These are phyloP conservation scores for Girardinus metallicus DNA, from an alignment of 2,797 vertebrate genomes.

Conservation along the genomic window DNA sequence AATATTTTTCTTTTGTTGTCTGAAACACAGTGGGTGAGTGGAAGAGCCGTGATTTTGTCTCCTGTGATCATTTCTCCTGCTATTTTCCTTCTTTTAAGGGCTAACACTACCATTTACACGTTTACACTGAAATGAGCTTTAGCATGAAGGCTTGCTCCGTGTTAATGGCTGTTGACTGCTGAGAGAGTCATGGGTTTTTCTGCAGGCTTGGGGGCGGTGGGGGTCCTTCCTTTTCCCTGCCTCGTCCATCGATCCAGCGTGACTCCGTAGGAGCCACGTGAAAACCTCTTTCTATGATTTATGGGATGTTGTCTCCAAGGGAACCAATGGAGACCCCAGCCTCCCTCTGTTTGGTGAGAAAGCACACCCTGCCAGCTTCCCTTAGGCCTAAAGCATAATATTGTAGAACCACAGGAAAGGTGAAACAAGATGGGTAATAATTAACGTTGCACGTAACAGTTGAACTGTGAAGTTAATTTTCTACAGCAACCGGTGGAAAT, in stretches of 20 bases:
- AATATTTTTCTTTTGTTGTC: too few relatives aligned
- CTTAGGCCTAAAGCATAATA: conserved; percentile 33
- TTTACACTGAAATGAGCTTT: conserved; percentile 29
- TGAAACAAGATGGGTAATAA: conserved; percentile 18
- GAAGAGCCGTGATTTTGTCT: too few relatives aligned
- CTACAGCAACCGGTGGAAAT: conserved; percentile 7
- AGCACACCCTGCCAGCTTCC: conserved; percentile 35
- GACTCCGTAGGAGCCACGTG: conserved; percentile 71
- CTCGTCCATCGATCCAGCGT: conserved; percentile 65
- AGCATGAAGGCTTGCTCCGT: conserved; percentile 28
- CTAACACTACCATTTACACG: conserved; percentile 18
- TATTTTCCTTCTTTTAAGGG: too few relatives aligned
- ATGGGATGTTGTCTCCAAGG: conserved; percentile 68
- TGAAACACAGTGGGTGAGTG: too few relatives aligned
- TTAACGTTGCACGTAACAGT: conserved; percentile 18
- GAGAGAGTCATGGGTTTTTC: conserved; percentile 53
- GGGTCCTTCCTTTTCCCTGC: conserved; percentile 25
- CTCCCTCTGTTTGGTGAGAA: conserved; percentile 12
- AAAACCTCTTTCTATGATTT: conserved; percentile 75
- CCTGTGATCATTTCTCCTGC: too few relatives aligned
- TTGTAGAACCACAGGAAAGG: neutral
- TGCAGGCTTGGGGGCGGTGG: conserved; percentile 22
- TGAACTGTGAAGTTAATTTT: conserved; percentile 13
- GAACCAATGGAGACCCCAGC: conserved; percentile 41
- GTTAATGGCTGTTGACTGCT: conserved; percentile 54